Conservation (phyloP, 2,113 vertebrate genomes). For the Poeciliopsis prolifica region DNA sequence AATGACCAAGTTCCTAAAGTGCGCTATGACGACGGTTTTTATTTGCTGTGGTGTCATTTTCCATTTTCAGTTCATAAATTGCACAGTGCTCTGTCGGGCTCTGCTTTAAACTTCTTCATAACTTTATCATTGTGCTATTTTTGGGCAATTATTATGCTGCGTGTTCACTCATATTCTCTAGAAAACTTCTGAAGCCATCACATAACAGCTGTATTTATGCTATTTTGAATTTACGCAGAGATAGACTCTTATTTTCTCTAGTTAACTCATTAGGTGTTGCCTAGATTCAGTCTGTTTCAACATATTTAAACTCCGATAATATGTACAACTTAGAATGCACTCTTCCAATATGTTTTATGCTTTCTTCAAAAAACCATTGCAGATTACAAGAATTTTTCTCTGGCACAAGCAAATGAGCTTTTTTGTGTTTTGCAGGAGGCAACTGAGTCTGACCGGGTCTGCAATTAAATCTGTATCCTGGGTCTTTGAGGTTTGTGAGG, state of each 20-base stretch:
- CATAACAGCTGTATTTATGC: too few species aligned
- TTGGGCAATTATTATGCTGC: too few species aligned
- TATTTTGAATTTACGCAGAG: too few species aligned
- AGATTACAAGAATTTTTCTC: slow-evolving; percentile 50
- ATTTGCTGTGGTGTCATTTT: neutral
- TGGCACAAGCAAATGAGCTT: slow-evolving; percentile 20
- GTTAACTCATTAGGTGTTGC: too few species aligned
- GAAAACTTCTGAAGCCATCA: too few species aligned
- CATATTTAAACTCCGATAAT: too few species aligned
- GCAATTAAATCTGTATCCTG: slow-evolving; percentile 54
- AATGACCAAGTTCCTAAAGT: neutral
- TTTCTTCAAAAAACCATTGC: slow-evolving; percentile 57
- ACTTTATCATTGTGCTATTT: too few species aligned
- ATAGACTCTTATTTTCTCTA: too few species aligned
- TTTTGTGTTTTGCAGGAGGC: slow-evolving; percentile 41
- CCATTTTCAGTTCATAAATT: neutral
- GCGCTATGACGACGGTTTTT: neutral
- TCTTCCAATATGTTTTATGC: too few species aligned
- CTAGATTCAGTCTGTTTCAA: too few species aligned
- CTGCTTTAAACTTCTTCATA: neutral
- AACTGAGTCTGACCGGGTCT: slow-evolving; percentile 41
- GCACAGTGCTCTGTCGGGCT: neutral
- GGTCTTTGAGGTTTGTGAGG: slow-evolving; percentile 57
- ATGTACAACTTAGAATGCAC: too few species aligned
- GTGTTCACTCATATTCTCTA: too few species aligned